Percentiles rank a stretch among this genome's conserved stretches.
These are phyloP conservation scores for Tanypteryx hageni DNA, from an alignment of 2,888 invertebrate genomes.

Conservation along the genomic window DNA sequence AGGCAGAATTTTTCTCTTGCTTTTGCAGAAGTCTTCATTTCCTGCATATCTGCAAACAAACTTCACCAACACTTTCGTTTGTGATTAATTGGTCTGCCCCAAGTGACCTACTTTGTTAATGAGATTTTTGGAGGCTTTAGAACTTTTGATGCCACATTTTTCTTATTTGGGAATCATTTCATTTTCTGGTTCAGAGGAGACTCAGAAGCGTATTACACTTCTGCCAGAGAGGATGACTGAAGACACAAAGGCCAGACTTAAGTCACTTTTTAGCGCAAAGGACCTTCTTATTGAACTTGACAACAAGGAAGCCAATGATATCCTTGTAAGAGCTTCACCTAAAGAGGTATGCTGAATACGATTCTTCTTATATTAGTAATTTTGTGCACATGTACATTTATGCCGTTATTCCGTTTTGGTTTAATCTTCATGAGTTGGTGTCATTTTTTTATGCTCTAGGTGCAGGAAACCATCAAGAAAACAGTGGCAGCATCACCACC, in stretches of 20 bases:
- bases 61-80: no score
- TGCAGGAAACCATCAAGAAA: slow-evolving; percentile 48
- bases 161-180: slow-evolving; percentile 50
- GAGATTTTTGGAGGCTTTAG: no score
- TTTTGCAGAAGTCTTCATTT: no score
- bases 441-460: neutral
- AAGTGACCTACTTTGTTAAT: no score
- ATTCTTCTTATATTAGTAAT: neutral
- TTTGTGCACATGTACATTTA: neutral
- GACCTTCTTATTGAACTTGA: slow-evolving; percentile 84
- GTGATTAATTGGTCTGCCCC: no score
- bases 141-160: no score
- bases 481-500: slow-evolving; percentile 29
- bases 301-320: slow-evolving; percentile 87
- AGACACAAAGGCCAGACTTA: slow-evolving; percentile 81
- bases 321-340: slow-evolving; percentile 86
- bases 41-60: no score
- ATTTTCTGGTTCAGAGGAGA: slow-evolving; percentile 77
- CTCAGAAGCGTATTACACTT: slow-evolving; percentile 85
- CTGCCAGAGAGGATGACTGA: slow-evolving; percentile 84
- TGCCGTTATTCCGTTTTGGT: neutral
- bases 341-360: slow-evolving; percentile 74
- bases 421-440: neutral
- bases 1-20: no score
- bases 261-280: slow-evolving; percentile 78